Percentiles rank a stretch among this genome's conserved stretches.
Evolutionary conservation across 2,888 invertebrate genomes (phyloP).

Genomic region (Ptycholaimellus sp.): DNA sequence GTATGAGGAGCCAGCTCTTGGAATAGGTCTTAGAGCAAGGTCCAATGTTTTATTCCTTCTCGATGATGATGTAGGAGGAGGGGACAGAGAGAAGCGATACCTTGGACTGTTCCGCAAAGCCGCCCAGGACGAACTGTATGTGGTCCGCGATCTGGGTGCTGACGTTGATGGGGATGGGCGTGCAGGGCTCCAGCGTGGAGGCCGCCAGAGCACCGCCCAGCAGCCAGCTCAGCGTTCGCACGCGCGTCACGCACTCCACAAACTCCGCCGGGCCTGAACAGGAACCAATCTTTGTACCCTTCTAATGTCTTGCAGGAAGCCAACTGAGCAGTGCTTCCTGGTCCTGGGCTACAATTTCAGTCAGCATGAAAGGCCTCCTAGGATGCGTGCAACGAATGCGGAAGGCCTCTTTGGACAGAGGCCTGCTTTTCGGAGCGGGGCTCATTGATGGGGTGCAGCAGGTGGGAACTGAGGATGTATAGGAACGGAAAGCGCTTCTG

Average conservation of each 20-base stretch:
- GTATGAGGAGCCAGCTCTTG: not conserved
- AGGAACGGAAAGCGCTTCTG: no score
- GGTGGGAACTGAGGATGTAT: no score
- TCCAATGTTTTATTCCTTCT: not conserved
- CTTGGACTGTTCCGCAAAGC: constrained; percentile 83
- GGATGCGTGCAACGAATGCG: not conserved
- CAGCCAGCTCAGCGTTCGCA: constrained; percentile 79
- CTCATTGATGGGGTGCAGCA: no score
- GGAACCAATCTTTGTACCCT: no score
- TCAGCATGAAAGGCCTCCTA: no score
- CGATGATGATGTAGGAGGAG: constrained; percentile 1
- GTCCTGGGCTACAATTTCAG: no score
- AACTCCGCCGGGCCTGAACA: constrained; percentile 49
- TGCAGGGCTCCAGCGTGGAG: constrained; percentile 30
- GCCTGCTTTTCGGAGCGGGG: no score
- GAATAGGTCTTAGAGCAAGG: not conserved
- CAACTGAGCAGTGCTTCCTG: no score
- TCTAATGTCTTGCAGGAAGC: no score
- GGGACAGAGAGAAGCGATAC: constrained; percentile 16
- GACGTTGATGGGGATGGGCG: constrained; percentile 80
- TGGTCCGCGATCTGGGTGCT: constrained; percentile 90
- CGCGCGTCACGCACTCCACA: constrained; percentile 72
- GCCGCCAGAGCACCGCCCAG: constrained; percentile 63
- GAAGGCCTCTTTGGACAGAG: no score
- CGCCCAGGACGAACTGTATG: constrained; percentile 78